Percentiles rank a stretch among this genome's conserved stretches.
These are phyloP conservation scores for Cavia porcellus DNA, from an alignment of 2,113 vertebrate genomes.

Conservation along the genomic window DNA sequence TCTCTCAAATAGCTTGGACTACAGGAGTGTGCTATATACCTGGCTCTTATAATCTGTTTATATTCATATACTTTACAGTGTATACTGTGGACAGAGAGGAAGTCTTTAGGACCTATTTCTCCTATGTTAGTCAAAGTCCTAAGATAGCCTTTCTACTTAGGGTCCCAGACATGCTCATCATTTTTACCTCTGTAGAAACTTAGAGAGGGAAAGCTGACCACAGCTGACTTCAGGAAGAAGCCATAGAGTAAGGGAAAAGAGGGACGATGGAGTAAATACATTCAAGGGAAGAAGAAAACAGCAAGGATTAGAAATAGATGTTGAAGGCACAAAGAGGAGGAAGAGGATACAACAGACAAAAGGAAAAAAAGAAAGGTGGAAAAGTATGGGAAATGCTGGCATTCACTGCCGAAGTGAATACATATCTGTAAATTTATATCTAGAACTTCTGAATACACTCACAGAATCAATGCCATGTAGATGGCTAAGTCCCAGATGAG, in stretches of 20 bases:
- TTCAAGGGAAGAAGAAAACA: slow-evolving; percentile 13
- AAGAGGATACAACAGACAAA: neutral
- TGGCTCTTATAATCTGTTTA: neutral
- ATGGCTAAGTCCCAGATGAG: neutral
- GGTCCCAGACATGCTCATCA: neutral
- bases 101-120: neutral
- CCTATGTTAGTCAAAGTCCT: neutral
- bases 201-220: neutral
- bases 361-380: neutral
- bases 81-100: neutral
- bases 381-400: neutral
- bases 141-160: neutral
- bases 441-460: neutral
- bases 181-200: neutral
- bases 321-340: neutral
- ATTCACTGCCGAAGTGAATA: neutral
- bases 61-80: neutral
- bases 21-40: neutral
- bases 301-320: slow-evolving; percentile 5
- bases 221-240: neutral
- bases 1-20: neutral
- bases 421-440: neutral
- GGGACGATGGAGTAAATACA: neutral
- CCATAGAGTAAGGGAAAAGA: neutral
- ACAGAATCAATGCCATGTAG: neutral